Conservation (phyloP, 2,888 invertebrate species). For the Seira musarum region DNA sequence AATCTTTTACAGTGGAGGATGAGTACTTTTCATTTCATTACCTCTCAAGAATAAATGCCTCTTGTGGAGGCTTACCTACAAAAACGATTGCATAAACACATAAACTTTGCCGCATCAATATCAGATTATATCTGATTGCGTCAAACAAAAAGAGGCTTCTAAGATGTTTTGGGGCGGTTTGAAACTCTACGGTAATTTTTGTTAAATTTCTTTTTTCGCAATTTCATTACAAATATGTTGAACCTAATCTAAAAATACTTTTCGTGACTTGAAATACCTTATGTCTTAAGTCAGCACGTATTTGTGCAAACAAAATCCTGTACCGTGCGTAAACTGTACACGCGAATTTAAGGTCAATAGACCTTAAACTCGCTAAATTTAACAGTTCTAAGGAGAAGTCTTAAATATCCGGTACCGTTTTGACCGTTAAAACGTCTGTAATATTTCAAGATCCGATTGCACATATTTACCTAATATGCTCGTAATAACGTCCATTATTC, state of each 20-base stretch:
- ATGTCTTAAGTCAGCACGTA: not conserved
- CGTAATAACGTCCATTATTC: not conserved
- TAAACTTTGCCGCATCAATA: not conserved
- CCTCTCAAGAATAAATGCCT: constrained; percentile 44
- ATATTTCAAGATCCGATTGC: not conserved
- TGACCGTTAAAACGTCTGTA: not conserved
- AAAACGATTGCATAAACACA: not conserved
- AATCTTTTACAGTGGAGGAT: no score
- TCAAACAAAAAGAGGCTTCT: no score
- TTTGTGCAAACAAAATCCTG: no score
- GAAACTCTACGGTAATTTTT: no score
- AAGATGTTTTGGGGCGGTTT: no score
- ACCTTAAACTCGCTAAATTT: no score
- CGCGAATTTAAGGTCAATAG: not conserved
- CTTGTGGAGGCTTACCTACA: constrained; percentile 8
- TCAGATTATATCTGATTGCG: no score
- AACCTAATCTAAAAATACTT: not conserved
- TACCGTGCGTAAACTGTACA: not conserved
- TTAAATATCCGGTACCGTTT: not conserved
- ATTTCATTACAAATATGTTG: not conserved
- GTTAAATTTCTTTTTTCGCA: not conserved
- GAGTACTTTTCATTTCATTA: constrained; percentile 47
- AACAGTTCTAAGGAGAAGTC: not conserved
- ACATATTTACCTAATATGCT: not conserved
- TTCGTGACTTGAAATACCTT: not conserved